A percentile compares a stretch with the other conserved stretches of the same genome.
phyloP scores from a whole-genome alignment of 2,888 invertebrate species.

The Blomia tropicalis region DNA sequence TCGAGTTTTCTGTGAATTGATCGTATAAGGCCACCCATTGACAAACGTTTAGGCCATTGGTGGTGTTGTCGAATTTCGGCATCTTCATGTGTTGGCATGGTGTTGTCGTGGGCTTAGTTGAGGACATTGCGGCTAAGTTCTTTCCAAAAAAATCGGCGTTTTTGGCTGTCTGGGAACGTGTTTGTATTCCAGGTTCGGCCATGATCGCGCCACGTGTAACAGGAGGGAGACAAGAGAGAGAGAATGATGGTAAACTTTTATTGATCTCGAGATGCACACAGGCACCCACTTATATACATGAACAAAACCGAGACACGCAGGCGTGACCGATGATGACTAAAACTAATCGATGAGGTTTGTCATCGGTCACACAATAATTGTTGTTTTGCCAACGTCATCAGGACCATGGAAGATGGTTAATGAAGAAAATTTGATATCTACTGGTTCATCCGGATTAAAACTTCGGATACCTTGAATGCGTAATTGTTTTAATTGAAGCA shows the following conservation, averaged over 20 bases:
- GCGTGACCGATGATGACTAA: conserved; percentile 35
- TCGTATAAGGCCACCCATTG: too few relatives aligned
- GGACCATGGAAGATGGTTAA: conserved; percentile 85
- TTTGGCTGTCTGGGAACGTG: too few relatives aligned
- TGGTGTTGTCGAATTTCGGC: too few relatives aligned
- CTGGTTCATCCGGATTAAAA: conserved; percentile 58
- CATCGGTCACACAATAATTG: conserved; percentile 84
- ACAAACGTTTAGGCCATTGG: too few relatives aligned
- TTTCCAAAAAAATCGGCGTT: too few relatives aligned
- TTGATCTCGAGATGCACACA: too few relatives aligned
- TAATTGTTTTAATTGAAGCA: conserved; percentile 63
- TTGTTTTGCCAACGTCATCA: conserved; percentile 84
- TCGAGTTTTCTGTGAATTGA: too few relatives aligned
- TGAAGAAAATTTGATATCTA: conserved; percentile 58
- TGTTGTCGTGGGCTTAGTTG: too few relatives aligned
- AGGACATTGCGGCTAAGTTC: too few relatives aligned
- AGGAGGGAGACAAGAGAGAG: background rate
- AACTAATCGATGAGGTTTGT: conserved; percentile 50
- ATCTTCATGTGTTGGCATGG: too few relatives aligned
- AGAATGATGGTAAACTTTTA: conserved; percentile 49
- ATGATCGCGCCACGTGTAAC: background rate
- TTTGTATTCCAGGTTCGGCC: too few relatives aligned
- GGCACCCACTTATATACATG: too few relatives aligned
- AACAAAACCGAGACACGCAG: conserved; percentile 41
- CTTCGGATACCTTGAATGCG: conserved; percentile 75